Percentiles rank a stretch among this genome's conserved stretches.
These are phyloP conservation scores for Glossophaga mutica DNA, from an alignment of 2,797 vertebrate genomes.

Conservation along the genomic window DNA sequence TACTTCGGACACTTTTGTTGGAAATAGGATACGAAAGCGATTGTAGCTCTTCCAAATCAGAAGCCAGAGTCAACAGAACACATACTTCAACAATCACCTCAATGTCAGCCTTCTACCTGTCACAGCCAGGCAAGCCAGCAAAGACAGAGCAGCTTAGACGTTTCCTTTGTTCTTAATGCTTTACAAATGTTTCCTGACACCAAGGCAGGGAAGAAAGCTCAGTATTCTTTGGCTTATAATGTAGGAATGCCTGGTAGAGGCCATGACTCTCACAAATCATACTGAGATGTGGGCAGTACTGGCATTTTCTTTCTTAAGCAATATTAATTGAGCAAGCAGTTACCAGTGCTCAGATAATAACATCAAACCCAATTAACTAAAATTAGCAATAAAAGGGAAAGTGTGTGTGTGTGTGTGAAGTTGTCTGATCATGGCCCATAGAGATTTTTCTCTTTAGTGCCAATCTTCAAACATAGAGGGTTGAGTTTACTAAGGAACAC, in stretches of 20 bases:
- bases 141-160: background rate
- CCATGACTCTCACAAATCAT: background rate
- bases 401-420: background rate
- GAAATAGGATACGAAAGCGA: background rate
- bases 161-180: background rate
- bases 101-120: background rate
- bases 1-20: background rate
- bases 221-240: background rate
- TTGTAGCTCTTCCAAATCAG: background rate
- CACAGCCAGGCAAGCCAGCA: background rate
- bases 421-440: background rate
- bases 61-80: slow-evolving; percentile 11
- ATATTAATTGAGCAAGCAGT: background rate
- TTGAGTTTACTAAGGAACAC: background rate
- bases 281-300: background rate
- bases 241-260: background rate
- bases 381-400: background rate
- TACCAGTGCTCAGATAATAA: background rate
- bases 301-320: background rate
- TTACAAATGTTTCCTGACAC: slow-evolving; percentile 6
- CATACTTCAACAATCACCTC: background rate
- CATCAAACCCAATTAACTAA: background rate
- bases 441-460: background rate
- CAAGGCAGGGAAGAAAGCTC: background rate
- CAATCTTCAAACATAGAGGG: background rate